These are phyloP conservation scores for Uromys caudimaculatus DNA, from an alignment of 2,797 vertebrate genomes.

Conservation along the genomic window DNA sequence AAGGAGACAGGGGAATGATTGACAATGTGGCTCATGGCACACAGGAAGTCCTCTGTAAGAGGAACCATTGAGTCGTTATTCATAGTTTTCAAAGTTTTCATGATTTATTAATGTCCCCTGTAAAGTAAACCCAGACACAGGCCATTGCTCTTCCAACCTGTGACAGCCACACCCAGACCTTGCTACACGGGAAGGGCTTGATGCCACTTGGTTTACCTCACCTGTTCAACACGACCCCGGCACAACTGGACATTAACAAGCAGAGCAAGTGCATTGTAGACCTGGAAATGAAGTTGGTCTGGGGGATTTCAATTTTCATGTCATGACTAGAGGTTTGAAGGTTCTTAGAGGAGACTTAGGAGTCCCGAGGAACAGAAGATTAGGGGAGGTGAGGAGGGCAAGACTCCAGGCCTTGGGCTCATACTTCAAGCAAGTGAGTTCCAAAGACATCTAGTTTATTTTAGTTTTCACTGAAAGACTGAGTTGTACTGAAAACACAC, in stretches of 20 bases:
- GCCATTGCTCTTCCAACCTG: neutral
- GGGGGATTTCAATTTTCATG: neutral
- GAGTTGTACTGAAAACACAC: neutral
- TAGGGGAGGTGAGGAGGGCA: neutral
- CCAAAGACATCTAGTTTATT: neutral
- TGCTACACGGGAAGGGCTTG: neutral
- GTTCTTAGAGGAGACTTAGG: neutral
- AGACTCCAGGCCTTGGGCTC: neutral
- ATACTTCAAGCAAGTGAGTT: neutral
- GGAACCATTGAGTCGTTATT: neutral
- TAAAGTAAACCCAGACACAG: neutral
- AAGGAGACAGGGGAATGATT: neutral
- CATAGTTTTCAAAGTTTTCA: neutral
- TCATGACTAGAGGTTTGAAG: neutral
- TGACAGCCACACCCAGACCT: neutral
- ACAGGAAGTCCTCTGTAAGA: neutral
- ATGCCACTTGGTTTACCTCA: neutral
- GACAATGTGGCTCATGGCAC: neutral
- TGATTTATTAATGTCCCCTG: neutral
- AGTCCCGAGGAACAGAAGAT: neutral
- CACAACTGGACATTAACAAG: neutral
- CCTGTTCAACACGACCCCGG: neutral
- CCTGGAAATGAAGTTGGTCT: neutral
- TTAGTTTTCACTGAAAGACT: conserved; percentile 20
- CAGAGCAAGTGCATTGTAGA: neutral